Conservation (phyloP, 1,140 invertebrate genomes). For the Metaphire vulgaris region DNA sequence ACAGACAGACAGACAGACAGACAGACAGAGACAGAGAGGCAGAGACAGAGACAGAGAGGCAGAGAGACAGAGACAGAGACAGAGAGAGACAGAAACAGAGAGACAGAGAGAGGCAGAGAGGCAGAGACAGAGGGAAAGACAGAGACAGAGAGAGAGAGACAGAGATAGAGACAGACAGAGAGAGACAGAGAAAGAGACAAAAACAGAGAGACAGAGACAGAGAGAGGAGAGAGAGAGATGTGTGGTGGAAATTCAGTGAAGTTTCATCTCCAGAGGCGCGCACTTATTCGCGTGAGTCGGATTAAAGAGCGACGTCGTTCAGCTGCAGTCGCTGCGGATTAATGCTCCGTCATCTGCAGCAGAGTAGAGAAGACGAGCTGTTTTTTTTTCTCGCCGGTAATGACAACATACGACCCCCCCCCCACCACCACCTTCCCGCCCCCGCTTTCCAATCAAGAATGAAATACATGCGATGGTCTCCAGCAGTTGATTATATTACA, state of each 20-base stretch:
- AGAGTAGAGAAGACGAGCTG: no score
- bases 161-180: background rate
- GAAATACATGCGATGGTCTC: no score
- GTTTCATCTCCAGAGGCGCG: background rate
- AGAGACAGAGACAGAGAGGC: background rate
- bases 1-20: background rate
- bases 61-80: slow-evolving; percentile 21
- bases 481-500: no score
- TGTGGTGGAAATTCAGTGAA: background rate
- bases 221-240: background rate
- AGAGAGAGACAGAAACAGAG: slow-evolving; percentile 28
- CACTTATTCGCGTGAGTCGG: background rate
- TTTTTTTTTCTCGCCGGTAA: no score
- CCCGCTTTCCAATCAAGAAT: no score
- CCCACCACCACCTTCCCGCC: no score
- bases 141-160: slow-evolving; percentile 5
- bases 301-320: background rate
- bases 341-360: no score
- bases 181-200: slow-evolving; percentile 28
- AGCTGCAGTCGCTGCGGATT: background rate
- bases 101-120: slow-evolving; percentile 20
- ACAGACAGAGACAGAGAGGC: background rate
- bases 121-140: slow-evolving; percentile 28
- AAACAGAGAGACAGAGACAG: background rate
- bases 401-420: no score